Evolutionary conservation across 2,113 vertebrate species (phyloP).

Genomic region (Albula glossodonta): DNA sequence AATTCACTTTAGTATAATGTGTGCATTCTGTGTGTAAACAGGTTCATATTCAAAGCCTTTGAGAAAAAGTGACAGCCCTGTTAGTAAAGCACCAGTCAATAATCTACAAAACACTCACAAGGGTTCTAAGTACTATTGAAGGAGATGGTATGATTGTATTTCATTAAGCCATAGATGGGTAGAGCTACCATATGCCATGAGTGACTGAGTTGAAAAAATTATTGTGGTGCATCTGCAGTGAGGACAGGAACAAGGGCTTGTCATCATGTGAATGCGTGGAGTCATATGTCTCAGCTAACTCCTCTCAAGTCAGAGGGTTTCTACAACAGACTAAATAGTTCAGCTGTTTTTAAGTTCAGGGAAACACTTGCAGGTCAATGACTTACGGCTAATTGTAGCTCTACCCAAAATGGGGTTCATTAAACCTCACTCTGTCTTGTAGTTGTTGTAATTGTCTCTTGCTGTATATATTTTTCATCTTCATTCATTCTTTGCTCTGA

Average conservation of each 20-base stretch:
- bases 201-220: too few species aligned
- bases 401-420: background rate
- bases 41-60: background rate
- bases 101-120: too few species aligned
- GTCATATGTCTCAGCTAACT: too few species aligned
- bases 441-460: background rate
- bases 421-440: background rate
- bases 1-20: background rate
- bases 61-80: background rate
- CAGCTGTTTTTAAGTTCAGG: too few species aligned
- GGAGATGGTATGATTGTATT: background rate
- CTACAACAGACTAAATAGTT: too few species aligned
- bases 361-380: background rate
- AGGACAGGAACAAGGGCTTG: too few species aligned
- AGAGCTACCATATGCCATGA: too few species aligned
- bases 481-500: background rate
- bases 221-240: too few species aligned
- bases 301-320: too few species aligned
- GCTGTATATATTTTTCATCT: background rate
- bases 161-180: background rate
- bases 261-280: too few species aligned
- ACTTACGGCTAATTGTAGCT: background rate
- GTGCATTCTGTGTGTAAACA: background rate
- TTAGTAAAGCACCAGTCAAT: background rate
- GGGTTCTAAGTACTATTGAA: background rate